Conservation (phyloP, 2,797 vertebrate genomes). For the Pyrrhura leucotis region DNA sequence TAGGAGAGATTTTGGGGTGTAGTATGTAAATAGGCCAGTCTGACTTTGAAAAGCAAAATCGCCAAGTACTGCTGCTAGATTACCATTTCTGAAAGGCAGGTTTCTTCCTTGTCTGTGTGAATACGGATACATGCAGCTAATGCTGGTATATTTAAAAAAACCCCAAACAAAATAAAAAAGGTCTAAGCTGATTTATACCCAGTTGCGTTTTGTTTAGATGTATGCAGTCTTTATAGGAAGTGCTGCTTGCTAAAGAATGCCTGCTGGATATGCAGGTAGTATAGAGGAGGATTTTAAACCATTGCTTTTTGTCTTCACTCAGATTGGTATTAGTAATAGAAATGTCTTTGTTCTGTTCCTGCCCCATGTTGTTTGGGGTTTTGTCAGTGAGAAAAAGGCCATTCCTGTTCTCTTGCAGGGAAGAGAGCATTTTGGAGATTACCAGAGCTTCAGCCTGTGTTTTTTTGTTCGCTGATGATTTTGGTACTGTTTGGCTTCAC, state of each 20-base stretch:
- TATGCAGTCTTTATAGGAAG: background rate
- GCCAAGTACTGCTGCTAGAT: background rate
- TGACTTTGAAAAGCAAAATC: background rate
- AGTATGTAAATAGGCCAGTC: background rate
- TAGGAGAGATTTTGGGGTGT: background rate
- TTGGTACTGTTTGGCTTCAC: background rate
- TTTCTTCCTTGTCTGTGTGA: background rate
- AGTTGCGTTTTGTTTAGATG: background rate
- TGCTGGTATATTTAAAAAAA: background rate
- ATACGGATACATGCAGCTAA: background rate
- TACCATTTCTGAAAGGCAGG: background rate
- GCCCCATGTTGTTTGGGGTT: background rate
- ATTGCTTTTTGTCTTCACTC: fast-evolving
- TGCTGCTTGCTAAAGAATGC: background rate
- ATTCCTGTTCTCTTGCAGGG: background rate
- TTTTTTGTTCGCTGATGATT: background rate
- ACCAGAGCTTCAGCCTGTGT: background rate
- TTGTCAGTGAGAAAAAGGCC: background rate
- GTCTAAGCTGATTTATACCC: background rate
- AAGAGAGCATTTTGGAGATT: background rate
- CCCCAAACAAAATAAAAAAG: background rate
- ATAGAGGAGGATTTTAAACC: background rate
- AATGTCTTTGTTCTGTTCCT: background rate
- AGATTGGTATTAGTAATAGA: background rate
- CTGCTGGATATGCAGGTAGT: background rate